A percentile compares a stretch with the other conserved stretches of the same genome.
phyloP scores from a whole-genome alignment of 2,113 vertebrate species.

The Pelobates fuscus region DNA sequence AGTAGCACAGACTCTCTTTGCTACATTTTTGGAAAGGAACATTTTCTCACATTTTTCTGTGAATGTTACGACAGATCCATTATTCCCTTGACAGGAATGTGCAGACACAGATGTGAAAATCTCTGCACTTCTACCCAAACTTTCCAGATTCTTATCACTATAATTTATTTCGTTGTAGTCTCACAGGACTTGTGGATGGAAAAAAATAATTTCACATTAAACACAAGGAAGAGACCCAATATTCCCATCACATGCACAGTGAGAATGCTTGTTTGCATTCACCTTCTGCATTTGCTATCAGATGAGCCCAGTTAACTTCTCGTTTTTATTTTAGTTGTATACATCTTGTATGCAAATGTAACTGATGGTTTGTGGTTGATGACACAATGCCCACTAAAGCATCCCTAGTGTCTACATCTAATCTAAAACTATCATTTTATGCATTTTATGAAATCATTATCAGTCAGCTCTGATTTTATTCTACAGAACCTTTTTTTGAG shows the following conservation, averaged over 20 bases:
- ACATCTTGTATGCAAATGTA: background rate
- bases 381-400: no score
- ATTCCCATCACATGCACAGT: slow-evolving; percentile 56
- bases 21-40: slow-evolving; percentile 58
- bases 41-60: slow-evolving; percentile 69
- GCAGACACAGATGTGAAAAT: slow-evolving; percentile 89
- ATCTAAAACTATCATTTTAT: no score
- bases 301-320: background rate
- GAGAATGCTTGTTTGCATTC: slow-evolving; percentile 60
- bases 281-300: slow-evolving; percentile 56
- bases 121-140: slow-evolving; percentile 73
- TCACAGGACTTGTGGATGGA: slow-evolving; percentile 62
- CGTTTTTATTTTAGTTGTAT: background rate
- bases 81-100: slow-evolving; percentile 77
- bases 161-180: slow-evolving; percentile 80
- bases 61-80: slow-evolving; percentile 68
- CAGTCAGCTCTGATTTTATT: no score
- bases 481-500: no score
- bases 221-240: slow-evolving; percentile 60
- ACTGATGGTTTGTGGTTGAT: no score
- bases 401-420: no score
- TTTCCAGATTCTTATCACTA: slow-evolving; percentile 80
- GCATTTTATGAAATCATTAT: no score
- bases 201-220: slow-evolving; percentile 69
- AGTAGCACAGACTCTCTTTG: slow-evolving; percentile 51